Conservation (phyloP, 2,888 invertebrate species). For the Eurytoma adleriae region DNA sequence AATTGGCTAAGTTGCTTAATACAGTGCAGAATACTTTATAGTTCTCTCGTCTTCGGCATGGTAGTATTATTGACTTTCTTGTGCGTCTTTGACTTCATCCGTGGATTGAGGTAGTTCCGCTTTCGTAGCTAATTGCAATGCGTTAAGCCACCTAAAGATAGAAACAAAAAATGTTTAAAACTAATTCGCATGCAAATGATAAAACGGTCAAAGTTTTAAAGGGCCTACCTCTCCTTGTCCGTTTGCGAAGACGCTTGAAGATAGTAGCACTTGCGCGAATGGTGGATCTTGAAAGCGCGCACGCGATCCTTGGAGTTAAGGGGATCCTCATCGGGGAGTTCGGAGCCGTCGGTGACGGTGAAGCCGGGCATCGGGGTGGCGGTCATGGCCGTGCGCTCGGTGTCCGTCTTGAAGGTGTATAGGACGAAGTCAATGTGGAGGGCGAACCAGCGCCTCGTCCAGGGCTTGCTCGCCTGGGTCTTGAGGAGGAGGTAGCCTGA, state of each 20-base stretch:
- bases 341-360: constrained; percentile 73
- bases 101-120: constrained; percentile 75
- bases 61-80: constrained; percentile 56
- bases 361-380: constrained; percentile 81
- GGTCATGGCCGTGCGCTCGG: constrained; percentile 78
- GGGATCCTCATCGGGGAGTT: constrained; percentile 71
- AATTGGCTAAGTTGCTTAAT: constrained; percentile 70
- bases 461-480: constrained; percentile 77
- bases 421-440: constrained; percentile 79
- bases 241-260: constrained; percentile 77
- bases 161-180: not conserved
- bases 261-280: constrained; percentile 77
- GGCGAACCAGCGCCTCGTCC: constrained; percentile 79
- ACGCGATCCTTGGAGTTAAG: constrained; percentile 72
- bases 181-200: not conserved
- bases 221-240: constrained; percentile 74
- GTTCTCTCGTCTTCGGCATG: constrained; percentile 53
- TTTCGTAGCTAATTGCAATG: constrained; percentile 76
- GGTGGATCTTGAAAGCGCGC: constrained; percentile 76
- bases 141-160: constrained; percentile 76
- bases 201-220: not conserved
- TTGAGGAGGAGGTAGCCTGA: constrained; percentile 77
- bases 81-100: constrained; percentile 58
- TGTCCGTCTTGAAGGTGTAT: constrained; percentile 76
- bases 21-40: constrained; percentile 60